Percentiles rank a stretch among this genome's conserved stretches.
Conservation (phyloP, 2,797 vertebrate genomes). For the Rhinogobio ventralis region DNA sequence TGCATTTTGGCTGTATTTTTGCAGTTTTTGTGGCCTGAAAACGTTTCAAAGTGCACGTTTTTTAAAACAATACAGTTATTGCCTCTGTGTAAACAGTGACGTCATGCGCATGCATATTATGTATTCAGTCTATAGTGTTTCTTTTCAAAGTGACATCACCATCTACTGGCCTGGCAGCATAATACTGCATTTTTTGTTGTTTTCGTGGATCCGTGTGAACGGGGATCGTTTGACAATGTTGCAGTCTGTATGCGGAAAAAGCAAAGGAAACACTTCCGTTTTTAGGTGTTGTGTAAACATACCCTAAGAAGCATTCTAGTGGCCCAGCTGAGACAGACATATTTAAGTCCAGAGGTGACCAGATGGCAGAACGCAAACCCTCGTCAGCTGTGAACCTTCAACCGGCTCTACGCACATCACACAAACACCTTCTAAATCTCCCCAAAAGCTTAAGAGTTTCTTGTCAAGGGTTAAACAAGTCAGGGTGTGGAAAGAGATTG, state of each 20-base stretch:
- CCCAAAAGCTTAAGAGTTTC: background rate
- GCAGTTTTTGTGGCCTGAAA: background rate
- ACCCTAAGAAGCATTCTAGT: background rate
- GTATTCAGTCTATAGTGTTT: background rate
- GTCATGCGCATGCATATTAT: background rate
- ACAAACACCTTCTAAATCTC: constrained; percentile 29
- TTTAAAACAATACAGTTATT: background rate
- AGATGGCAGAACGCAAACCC: constrained; percentile 44
- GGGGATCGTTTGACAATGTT: background rate
- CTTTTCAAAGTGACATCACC: background rate
- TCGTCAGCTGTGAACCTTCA: background rate
- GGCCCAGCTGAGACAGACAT: constrained; percentile 17
- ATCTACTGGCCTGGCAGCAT: background rate
- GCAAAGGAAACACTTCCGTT: background rate
- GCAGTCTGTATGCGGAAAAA: too few species aligned
- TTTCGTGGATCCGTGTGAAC: background rate
- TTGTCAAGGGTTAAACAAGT: constrained; percentile 27
- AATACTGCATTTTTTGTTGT: background rate
- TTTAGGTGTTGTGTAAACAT: background rate
- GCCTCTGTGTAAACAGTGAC: background rate
- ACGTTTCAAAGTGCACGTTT: background rate
- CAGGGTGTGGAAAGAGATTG: constrained; percentile 11
- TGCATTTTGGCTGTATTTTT: background rate
- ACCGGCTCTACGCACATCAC: background rate
- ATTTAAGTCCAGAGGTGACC: constrained; percentile 11